phyloP scores from a whole-genome alignment of 2,888 invertebrate genomes.

The Clistopyga incitator region DNA sequence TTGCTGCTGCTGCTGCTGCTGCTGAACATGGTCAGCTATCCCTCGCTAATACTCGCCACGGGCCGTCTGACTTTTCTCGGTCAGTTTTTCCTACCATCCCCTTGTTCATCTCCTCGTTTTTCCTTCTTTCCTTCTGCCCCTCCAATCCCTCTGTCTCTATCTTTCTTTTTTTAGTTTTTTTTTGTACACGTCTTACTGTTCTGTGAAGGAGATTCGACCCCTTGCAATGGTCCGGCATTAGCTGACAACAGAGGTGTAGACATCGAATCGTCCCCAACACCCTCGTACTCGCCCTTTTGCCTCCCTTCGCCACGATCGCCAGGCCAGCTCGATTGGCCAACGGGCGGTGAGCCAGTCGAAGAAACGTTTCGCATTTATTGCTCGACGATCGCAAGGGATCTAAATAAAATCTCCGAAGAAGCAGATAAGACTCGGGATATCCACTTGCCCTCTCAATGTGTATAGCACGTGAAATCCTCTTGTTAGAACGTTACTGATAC shows the following conservation, averaged over 20 bases:
- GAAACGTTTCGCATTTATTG: conserved; percentile 81
- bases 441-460: conserved; percentile 21
- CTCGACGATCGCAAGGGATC: conserved; percentile 78
- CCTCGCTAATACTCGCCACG: conserved; percentile 76
- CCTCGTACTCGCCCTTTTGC: conserved; percentile 70
- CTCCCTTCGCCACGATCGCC: conserved; percentile 44
- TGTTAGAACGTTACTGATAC: conserved; percentile 10
- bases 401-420: conserved; percentile 82
- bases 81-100: conserved; percentile 47
- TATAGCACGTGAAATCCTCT: conserved; percentile 45
- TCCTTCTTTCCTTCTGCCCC: conserved; percentile 56
- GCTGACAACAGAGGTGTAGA: conserved; percentile 84
- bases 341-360: conserved; percentile 37
- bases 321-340: conserved; percentile 73
- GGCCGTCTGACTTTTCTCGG: conserved; percentile 68
- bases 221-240: conserved; percentile 80
- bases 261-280: conserved; percentile 77
- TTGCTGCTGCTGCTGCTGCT: conserved; percentile 38
- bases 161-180: conserved; percentile 52
- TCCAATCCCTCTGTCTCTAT: conserved; percentile 51
- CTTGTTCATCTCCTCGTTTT: conserved; percentile 54
- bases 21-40: conserved; percentile 64
- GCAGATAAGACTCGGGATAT: conserved; percentile 72
- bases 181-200: conserved; percentile 49
- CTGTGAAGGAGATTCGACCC: conserved; percentile 74